Evolutionary conservation across 2,888 invertebrate genomes (phyloP).

Genomic region (Anoplius nigerrimus): DNA sequence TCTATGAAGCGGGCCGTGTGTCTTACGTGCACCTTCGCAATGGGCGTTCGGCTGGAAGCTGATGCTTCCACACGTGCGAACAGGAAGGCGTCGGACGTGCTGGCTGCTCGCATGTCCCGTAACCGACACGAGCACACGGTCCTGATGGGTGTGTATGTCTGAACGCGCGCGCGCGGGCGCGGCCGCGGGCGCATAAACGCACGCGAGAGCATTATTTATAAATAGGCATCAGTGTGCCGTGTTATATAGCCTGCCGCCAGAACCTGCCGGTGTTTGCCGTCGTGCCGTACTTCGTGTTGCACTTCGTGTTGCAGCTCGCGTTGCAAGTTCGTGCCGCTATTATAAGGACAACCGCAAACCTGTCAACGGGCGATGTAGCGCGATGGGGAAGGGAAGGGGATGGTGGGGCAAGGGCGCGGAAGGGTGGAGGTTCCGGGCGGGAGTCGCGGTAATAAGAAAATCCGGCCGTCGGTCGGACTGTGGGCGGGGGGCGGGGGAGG

Average conservation of each 20-base stretch:
- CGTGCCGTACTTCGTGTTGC: too few relatives aligned
- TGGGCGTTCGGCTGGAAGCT: slow-evolving; percentile 26
- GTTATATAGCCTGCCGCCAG: neutral
- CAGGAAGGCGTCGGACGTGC: slow-evolving; percentile 24
- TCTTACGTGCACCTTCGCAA: neutral
- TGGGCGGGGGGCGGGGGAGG: slow-evolving; percentile 19
- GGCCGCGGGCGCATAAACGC: neutral
- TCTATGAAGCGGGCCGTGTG: neutral
- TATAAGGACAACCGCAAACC: slow-evolving; percentile 72
- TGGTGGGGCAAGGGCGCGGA: neutral
- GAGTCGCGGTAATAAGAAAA: slow-evolving; percentile 49
- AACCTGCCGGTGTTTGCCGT: neutral
- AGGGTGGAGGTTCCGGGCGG: slow-evolving; percentile 3
- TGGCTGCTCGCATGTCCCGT: slow-evolving; percentile 27
- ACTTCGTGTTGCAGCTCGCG: too few relatives aligned
- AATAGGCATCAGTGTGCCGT: too few relatives aligned
- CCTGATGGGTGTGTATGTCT: too few relatives aligned
- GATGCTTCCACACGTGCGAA: slow-evolving; percentile 47
- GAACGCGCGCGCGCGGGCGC: too few relatives aligned
- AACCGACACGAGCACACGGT: too few relatives aligned
- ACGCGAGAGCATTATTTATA: too few relatives aligned
- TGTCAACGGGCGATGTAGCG: slow-evolving; percentile 65
- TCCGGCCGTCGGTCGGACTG: slow-evolving; percentile 30
- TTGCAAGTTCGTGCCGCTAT: slow-evolving; percentile 58
- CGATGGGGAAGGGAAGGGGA: neutral